phyloP scores from a whole-genome alignment of 23 tunicate genomes.

The Ciona savignyi region DNA sequence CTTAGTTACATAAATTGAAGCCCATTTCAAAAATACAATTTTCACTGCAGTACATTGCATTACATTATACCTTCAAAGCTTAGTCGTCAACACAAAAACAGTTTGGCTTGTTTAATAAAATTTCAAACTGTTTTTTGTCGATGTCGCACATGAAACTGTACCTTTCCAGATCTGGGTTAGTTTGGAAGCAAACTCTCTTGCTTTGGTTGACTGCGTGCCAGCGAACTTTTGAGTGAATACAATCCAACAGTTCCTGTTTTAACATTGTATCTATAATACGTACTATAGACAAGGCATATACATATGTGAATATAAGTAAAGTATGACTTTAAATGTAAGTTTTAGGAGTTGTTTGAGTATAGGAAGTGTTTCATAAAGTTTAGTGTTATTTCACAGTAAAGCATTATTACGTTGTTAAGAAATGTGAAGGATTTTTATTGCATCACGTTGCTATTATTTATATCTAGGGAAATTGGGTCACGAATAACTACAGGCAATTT shows the following conservation, averaged over 20 bases:
- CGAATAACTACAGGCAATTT: too few relatives aligned
- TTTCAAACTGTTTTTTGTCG: too few relatives aligned
- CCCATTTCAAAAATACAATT: too few relatives aligned
- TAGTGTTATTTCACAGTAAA: conserved; percentile 1
- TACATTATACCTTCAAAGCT: too few relatives aligned
- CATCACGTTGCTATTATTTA: too few relatives aligned
- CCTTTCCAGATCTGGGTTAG: conserved; percentile 43
- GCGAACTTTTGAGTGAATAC: conserved; percentile 64
- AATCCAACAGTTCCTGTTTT: conserved; percentile 52
- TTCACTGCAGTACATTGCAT: too few relatives aligned
- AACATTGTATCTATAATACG: conserved; percentile 46
- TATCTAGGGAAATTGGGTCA: too few relatives aligned
- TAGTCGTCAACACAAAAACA: too few relatives aligned
- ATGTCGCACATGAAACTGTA: too few relatives aligned
- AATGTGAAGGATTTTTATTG: too few relatives aligned
- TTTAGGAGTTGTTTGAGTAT: not conserved
- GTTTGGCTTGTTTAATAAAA: not conserved
- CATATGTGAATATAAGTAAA: not conserved
- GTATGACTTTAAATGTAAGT: not conserved
- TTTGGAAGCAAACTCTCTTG: conserved; percentile 51
- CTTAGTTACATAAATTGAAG: too few relatives aligned
- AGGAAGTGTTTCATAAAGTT: not conserved
- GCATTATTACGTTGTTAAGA: not conserved
- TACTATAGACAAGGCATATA: too few relatives aligned
- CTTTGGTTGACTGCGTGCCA: conserved; percentile 70